phyloP scores from a whole-genome alignment of 2,797 vertebrate genomes.

The Pitangus sulphuratus region DNA sequence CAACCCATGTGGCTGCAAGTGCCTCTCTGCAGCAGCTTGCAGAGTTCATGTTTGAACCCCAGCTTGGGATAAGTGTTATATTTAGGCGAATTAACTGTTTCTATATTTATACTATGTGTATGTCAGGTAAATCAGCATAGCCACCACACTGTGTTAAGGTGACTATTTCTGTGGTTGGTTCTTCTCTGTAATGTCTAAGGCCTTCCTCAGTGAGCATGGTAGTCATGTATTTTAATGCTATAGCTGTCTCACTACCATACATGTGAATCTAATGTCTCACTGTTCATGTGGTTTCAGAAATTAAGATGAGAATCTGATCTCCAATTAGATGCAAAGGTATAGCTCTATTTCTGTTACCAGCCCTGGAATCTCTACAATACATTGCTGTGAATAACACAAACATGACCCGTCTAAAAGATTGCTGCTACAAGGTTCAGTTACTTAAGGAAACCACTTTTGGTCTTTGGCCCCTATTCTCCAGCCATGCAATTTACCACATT shows the following conservation, averaged over 20 bases:
- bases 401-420: not conserved
- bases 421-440: not conserved
- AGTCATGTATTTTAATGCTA: not conserved
- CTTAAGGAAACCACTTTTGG: not conserved
- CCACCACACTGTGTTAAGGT: not conserved
- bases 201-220: not conserved
- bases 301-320: not conserved
- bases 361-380: not conserved
- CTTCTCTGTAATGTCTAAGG: not conserved
- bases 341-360: not conserved
- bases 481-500: not conserved
- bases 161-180: not conserved
- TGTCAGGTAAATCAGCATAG: not conserved
- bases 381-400: not conserved
- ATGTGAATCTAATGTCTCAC: not conserved
- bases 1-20: not conserved
- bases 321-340: not conserved
- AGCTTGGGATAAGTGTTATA: not conserved
- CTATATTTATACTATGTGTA: not conserved
- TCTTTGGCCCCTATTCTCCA: not conserved
- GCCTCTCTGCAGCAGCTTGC: not conserved
- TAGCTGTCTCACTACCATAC: not conserved
- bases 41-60: not conserved
- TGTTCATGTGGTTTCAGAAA: not conserved
- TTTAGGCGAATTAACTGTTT: not conserved